Conservation (phyloP, 1,140 invertebrate species). For the Thrips palmi region DNA sequence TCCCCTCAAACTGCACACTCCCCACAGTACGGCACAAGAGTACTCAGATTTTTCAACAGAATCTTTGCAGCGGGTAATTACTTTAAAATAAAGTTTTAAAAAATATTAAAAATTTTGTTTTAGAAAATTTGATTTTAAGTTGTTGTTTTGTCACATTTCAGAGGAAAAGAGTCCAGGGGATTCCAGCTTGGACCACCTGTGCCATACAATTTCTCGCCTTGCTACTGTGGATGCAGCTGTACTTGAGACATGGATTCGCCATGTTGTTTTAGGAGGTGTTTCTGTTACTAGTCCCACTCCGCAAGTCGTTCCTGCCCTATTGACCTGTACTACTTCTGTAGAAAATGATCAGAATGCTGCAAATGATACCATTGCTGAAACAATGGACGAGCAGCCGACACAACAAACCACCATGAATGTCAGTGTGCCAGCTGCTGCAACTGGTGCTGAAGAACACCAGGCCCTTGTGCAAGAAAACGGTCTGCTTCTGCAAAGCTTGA, state of each 20-base stretch:
- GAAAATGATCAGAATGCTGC: slow-evolving; percentile 1
- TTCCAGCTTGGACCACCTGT: slow-evolving; percentile 45
- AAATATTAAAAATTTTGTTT: no score
- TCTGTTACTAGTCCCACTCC: background rate
- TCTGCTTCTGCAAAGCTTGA: slow-evolving; percentile 47
- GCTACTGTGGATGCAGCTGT: slow-evolving; percentile 40
- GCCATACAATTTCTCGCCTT: slow-evolving; percentile 43
- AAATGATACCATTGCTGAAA: background rate
- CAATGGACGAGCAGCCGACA: background rate
- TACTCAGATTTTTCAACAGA: slow-evolving; percentile 64
- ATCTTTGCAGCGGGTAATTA: slow-evolving; percentile 47
- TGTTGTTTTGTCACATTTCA: slow-evolving; percentile 10
- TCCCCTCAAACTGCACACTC: slow-evolving; percentile 38
- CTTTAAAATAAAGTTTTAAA: no score
- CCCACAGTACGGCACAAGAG: slow-evolving; percentile 46
- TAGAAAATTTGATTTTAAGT: slow-evolving; percentile 2
- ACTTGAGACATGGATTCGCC: slow-evolving; percentile 47
- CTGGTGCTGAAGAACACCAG: slow-evolving; percentile 11
- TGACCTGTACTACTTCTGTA: slow-evolving; percentile 1
- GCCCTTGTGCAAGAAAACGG: slow-evolving; percentile 41
- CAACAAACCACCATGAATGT: no score
- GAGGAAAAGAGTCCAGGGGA: slow-evolving; percentile 35
- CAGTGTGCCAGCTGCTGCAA: slow-evolving; percentile 1
- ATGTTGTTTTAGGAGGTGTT: slow-evolving; percentile 48
- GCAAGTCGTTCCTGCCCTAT: background rate